phyloP scores from a whole-genome alignment of 1,140 invertebrate genomes.

The Liolophura sinensis region DNA sequence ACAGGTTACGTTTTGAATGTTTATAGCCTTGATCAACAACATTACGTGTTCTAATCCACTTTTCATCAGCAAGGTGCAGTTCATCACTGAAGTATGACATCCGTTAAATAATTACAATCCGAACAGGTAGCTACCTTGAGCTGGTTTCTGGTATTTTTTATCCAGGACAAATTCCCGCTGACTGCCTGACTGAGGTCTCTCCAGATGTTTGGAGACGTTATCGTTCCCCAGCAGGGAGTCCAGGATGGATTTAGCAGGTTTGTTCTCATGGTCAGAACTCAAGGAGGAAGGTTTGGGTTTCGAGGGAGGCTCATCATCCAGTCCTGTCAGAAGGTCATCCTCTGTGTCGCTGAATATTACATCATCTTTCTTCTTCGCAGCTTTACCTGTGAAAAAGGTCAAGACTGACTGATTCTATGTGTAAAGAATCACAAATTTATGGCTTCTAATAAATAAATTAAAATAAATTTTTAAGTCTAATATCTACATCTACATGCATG shows the following conservation, averaged over 20 bases:
- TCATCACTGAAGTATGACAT: no score
- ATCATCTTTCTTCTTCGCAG: slow-evolving; percentile 29
- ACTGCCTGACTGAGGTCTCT: slow-evolving; percentile 27
- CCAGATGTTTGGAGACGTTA: slow-evolving; percentile 27
- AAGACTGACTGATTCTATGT: no score
- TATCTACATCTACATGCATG: no score
- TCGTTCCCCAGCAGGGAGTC: slow-evolving; percentile 37
- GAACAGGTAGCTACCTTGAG: neutral
- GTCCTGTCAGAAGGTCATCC: slow-evolving; percentile 30
- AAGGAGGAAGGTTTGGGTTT: slow-evolving; percentile 6
- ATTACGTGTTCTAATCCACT: no score
- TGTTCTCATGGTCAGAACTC: slow-evolving; percentile 24
- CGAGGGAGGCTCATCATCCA: slow-evolving; percentile 11
- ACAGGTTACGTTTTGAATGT: no score
- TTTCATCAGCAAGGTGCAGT: no score
- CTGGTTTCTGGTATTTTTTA: slow-evolving; percentile 31
- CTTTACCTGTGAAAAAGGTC: neutral
- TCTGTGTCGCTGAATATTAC: slow-evolving; percentile 36
- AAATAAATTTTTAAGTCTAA: no score
- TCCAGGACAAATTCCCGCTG: slow-evolving; percentile 37
- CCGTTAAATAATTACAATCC: neutral
- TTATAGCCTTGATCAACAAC: no score
- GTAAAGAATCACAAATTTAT: no score
- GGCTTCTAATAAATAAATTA: no score
- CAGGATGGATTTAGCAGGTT: slow-evolving; percentile 35